phyloP scores from a whole-genome alignment of 2,113 vertebrate species.

The Cephalopholis sonnerati region DNA sequence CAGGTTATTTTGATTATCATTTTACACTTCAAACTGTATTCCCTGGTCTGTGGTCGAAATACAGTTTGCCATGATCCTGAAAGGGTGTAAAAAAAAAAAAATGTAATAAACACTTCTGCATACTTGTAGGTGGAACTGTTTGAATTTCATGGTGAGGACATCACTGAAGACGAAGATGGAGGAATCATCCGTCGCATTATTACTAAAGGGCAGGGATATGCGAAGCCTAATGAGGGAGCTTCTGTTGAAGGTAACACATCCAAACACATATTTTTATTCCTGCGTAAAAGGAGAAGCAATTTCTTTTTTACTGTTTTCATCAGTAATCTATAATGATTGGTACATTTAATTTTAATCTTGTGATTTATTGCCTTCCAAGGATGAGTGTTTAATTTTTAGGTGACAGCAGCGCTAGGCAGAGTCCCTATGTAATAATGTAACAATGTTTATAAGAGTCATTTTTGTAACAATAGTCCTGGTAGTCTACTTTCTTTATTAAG shows the following conservation, averaged over 20 bases:
- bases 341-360: neutral
- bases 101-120: constrained; percentile 5
- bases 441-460: neutral
- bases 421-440: neutral
- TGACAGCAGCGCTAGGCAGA: neutral
- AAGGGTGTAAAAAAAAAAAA: neutral
- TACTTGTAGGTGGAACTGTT: constrained; percentile 92
- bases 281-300: neutral
- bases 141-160: constrained; percentile 94
- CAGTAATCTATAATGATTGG: neutral
- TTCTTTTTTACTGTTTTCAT: no score
- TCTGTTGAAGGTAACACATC: constrained; percentile 89
- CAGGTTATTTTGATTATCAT: neutral
- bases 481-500: neutral
- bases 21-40: neutral
- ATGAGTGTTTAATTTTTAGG: neutral
- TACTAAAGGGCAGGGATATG: constrained; percentile 92
- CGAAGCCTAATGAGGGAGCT: constrained; percentile 95
- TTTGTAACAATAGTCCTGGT: neutral
- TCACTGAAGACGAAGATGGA: constrained; percentile 93
- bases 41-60: neutral
- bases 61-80: no score
- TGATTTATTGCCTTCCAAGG: neutral
- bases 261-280: neutral
- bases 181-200: constrained; percentile 93